Evolutionary conservation across 2,797 vertebrate species (phyloP).

Genomic region (Denticeps clupeoides): DNA sequence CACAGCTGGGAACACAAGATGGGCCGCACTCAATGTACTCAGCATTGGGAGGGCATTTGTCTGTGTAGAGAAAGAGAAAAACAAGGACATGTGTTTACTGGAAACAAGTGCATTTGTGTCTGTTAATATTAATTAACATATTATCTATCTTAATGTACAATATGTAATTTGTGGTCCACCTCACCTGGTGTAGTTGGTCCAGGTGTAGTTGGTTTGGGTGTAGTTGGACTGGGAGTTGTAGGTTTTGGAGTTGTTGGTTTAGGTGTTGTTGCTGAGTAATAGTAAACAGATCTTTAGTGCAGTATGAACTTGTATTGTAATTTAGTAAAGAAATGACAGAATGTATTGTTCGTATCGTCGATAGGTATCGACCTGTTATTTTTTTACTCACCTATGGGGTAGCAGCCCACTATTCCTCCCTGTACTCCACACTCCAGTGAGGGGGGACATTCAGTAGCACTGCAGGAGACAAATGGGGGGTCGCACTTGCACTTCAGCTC

Average conservation of each 20-base stretch:
- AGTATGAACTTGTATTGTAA: too few species aligned
- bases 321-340: too few species aligned
- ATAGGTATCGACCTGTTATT: too few species aligned
- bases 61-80: too few species aligned
- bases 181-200: constrained; percentile 10
- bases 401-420: constrained; percentile 55
- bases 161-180: too few species aligned
- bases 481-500: constrained; percentile 52
- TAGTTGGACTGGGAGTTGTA: constrained; percentile 11
- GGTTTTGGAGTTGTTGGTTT: constrained; percentile 1
- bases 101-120: too few species aligned
- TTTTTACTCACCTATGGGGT: constrained; percentile 55
- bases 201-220: constrained; percentile 13
- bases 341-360: too few species aligned
- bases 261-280: constrained; percentile 7
- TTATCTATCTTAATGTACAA: too few species aligned
- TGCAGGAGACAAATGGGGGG: constrained; percentile 41
- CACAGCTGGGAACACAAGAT: constrained; percentile 56
- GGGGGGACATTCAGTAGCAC: constrained; percentile 40
- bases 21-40: constrained; percentile 57
- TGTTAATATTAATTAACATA: too few species aligned
- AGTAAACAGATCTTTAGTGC: neutral
- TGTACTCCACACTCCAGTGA: constrained; percentile 50
- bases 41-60: constrained; percentile 50
- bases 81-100: too few species aligned